Percentiles rank a stretch among this genome's conserved stretches.
Evolutionary conservation across 2,113 vertebrate species (phyloP).

Genomic region (Pampusana beccarii): DNA sequence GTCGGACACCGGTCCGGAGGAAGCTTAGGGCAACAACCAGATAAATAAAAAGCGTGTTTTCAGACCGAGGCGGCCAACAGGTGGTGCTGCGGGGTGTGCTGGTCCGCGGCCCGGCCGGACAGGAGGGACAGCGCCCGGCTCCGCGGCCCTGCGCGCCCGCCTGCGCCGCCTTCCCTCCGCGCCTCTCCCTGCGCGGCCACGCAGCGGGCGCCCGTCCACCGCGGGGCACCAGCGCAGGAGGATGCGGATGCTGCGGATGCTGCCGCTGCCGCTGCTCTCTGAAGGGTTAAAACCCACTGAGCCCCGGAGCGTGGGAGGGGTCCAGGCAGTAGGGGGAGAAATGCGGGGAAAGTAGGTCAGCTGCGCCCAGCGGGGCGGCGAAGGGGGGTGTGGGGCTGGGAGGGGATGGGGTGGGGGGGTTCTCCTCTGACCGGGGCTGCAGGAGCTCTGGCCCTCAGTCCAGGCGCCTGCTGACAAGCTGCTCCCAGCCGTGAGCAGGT

Average conservation of each 20-base stretch:
- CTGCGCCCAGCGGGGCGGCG: neutral
- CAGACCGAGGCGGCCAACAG: neutral
- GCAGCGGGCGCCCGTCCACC: no score
- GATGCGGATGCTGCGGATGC: neutral
- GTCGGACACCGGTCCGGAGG: fast-evolving
- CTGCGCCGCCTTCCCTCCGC: no score
- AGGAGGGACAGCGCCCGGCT: neutral
- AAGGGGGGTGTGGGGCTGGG: no score
- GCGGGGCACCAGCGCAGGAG: fast-evolving
- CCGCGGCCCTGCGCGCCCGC: no score
- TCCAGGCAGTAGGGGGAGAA: neutral
- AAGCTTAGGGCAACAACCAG: fast-evolving
- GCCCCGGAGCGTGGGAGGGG: neutral
- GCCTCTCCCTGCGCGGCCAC: no score
- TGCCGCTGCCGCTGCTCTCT: neutral
- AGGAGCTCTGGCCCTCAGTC: fast-evolving
- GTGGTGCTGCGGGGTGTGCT: neutral
- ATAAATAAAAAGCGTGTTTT: fast-evolving
- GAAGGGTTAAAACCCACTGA: neutral
- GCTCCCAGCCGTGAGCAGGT: neutral
- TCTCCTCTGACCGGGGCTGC: fast-evolving
- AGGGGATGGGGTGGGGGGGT: no score
- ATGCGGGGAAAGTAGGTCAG: conserved; percentile 6
- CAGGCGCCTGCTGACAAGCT: neutral
- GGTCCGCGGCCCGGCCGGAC: fast-evolving